Conservation (phyloP, 2,113 vertebrate species). For the Anoplopoma fimbria region DNA sequence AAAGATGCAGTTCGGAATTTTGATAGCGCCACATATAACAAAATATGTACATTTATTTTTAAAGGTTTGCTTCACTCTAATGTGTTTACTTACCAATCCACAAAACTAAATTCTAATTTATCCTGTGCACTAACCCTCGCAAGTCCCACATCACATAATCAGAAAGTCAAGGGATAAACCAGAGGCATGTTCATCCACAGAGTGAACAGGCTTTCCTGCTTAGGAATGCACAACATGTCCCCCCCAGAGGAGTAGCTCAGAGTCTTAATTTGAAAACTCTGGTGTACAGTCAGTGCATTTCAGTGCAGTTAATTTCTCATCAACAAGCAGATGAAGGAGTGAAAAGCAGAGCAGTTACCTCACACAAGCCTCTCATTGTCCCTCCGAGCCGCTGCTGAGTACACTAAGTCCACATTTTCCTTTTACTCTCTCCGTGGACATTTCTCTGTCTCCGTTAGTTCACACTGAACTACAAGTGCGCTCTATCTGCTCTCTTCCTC, state of each 20-base stretch:
- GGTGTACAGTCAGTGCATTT: not conserved
- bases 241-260: not conserved
- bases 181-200: slow-evolving; percentile 1
- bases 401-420: slow-evolving; percentile 27
- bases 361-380: slow-evolving; percentile 33
- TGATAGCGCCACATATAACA: not conserved
- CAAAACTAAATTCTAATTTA: not conserved
- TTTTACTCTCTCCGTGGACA: not conserved
- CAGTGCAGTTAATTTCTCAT: slow-evolving; percentile 13
- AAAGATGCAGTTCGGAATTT: not conserved
- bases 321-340: slow-evolving; percentile 13
- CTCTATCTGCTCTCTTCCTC: slow-evolving; percentile 14
- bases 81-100: not conserved
- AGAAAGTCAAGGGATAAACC: not conserved
- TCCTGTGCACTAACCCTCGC: not conserved
- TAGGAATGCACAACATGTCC: slow-evolving; percentile 49
- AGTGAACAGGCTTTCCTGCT: slow-evolving; percentile 14
- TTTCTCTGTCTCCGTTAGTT: not conserved
- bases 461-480: slow-evolving; percentile 29
- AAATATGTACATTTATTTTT: not conserved
- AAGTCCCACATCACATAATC: not conserved
- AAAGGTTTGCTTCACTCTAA: not conserved
- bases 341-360: slow-evolving; percentile 49
- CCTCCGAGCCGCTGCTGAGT: slow-evolving; percentile 9
- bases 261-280: not conserved